Conservation (phyloP, 2,888 invertebrate species). For the Acrobasis repandana region DNA sequence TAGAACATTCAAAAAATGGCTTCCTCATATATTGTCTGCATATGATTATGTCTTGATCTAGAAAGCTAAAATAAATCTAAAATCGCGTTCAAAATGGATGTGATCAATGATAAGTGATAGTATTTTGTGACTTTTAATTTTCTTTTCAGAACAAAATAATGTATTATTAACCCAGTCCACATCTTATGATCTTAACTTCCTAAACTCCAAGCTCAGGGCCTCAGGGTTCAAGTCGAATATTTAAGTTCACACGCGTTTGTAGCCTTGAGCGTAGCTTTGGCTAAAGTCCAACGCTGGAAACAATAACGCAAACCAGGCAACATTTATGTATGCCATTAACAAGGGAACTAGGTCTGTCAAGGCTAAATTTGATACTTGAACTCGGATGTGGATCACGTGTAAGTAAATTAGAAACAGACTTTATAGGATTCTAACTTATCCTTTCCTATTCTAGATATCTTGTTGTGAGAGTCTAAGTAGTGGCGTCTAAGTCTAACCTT, state of each 20-base stretch:
- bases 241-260: slow-evolving; percentile 16
- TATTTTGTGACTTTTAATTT: too few relatives aligned
- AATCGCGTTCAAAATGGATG: too few relatives aligned
- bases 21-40: too few relatives aligned
- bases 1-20: too few relatives aligned
- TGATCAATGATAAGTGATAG: too few relatives aligned
- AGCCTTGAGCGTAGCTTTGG: slow-evolving; percentile 15
- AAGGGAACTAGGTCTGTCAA: slow-evolving; percentile 4
- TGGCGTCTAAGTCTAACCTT: too few relatives aligned
- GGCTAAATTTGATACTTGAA: slow-evolving; percentile 2
- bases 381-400: not conserved
- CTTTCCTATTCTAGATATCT: not conserved
- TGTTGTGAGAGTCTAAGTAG: not conserved
- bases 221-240: not conserved
- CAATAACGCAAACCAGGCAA: slow-evolving; percentile 3
- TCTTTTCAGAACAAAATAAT: too few relatives aligned
- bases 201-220: too few relatives aligned
- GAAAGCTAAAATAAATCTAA: too few relatives aligned
- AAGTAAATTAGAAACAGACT: slow-evolving; percentile 2
- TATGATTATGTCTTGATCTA: too few relatives aligned
- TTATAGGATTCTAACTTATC: not conserved
- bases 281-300: slow-evolving; percentile 10
- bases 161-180: too few relatives aligned
- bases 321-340: slow-evolving; percentile 16
- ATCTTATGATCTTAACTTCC: too few relatives aligned